phyloP scores from a whole-genome alignment of 2,888 invertebrate genomes.

The Mactromeris polynyma region DNA sequence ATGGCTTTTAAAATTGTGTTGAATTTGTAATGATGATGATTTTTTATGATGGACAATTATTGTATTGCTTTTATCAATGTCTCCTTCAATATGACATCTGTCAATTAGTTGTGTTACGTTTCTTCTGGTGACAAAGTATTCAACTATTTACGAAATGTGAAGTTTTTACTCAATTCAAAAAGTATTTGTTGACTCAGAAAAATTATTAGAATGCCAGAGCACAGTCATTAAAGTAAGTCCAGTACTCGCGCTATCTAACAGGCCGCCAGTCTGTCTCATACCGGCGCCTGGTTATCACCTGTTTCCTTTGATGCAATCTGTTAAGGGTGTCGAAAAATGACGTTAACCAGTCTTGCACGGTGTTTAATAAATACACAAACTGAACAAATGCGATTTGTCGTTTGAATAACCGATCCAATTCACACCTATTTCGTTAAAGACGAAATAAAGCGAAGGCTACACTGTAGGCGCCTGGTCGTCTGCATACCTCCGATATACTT shows the following conservation, averaged over 20 bases:
- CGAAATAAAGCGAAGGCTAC: constrained; percentile 63
- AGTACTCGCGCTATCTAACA: constrained; percentile 37
- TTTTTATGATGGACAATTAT: not conserved
- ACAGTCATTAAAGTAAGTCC: constrained; percentile 39
- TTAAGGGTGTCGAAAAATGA: constrained; percentile 59
- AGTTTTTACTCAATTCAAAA: constrained; percentile 35
- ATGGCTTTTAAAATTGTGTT: not conserved
- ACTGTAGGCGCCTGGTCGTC: constrained; percentile 71
- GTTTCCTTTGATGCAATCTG: constrained; percentile 65
- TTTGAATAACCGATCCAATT: constrained; percentile 74
- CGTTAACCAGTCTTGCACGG: constrained; percentile 62
- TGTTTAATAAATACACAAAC: constrained; percentile 68
- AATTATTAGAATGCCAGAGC: constrained; percentile 43
- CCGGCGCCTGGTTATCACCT: constrained; percentile 65
- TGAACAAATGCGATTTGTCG: constrained; percentile 65
- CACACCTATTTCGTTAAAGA: constrained; percentile 70
- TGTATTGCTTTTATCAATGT: not conserved
- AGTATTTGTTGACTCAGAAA: constrained; percentile 46
- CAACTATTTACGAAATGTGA: constrained; percentile 26
- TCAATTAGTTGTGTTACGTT: not conserved
- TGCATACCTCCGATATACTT: constrained; percentile 68
- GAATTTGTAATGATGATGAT: not conserved
- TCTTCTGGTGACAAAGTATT: constrained; percentile 7
- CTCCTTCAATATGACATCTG: not conserved
- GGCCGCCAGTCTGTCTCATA: constrained; percentile 61